phyloP scores from a whole-genome alignment of 2,113 vertebrate species.

The Apteryx mantelli region DNA sequence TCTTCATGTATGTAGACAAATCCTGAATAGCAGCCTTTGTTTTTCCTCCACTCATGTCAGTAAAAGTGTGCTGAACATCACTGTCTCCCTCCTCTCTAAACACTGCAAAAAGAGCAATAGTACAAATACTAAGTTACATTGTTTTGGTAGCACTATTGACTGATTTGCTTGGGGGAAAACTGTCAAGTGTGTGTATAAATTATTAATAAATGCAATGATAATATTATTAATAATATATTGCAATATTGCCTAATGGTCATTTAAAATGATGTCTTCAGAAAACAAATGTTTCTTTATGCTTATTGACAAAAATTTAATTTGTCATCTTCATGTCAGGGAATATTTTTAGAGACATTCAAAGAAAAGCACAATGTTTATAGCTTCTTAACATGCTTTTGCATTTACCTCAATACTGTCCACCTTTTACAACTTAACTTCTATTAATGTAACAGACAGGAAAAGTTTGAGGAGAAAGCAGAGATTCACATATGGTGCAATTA shows the following conservation, averaged over 20 bases:
- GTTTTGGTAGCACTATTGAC: background rate
- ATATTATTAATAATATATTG: conserved; percentile 32
- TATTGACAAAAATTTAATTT: background rate
- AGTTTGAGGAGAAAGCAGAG: background rate
- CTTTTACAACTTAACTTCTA: background rate
- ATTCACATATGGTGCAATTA: background rate
- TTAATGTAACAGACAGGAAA: background rate
- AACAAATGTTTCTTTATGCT: background rate
- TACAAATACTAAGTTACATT: background rate
- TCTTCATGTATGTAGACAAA: background rate
- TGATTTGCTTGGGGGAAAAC: background rate
- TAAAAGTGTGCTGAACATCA: background rate
- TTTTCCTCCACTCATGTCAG: background rate
- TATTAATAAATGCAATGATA: background rate
- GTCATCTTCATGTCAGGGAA: background rate
- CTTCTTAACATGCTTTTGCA: background rate
- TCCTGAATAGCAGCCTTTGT: background rate
- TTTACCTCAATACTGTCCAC: background rate
- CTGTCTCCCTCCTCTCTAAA: background rate
- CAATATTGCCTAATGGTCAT: background rate
- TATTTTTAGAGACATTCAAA: background rate
- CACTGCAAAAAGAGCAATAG: background rate
- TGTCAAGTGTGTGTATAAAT: conserved; percentile 12
- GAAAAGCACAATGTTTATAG: background rate
- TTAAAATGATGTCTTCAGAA: background rate